A percentile compares a stretch with the other conserved stretches of the same genome.
phyloP scores from a whole-genome alignment of 2,797 vertebrate species.

The Limosa lapponica region DNA sequence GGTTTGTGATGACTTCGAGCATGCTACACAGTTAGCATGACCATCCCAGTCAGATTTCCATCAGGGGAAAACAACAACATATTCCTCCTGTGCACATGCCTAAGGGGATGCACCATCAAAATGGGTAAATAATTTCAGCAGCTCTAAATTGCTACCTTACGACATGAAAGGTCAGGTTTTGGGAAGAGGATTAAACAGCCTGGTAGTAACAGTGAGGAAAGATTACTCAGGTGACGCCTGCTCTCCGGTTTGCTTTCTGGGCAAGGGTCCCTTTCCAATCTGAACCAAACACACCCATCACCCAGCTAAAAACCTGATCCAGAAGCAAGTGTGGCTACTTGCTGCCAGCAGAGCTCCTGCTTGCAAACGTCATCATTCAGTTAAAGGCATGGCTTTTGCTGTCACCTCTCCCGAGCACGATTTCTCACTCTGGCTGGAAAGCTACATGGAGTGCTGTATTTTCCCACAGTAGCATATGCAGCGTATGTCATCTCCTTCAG shows the following conservation, averaged over 20 bases:
- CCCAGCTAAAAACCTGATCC: background rate
- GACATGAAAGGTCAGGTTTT: background rate
- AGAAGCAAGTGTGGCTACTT: background rate
- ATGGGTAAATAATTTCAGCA: background rate
- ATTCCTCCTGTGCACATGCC: accelerated
- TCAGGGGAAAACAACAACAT: accelerated
- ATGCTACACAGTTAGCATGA: background rate
- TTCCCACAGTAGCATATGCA: background rate
- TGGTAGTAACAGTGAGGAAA: background rate
- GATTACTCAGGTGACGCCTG: background rate
- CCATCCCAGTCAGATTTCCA: background rate
- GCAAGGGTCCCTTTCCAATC: background rate
- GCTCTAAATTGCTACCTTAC: background rate
- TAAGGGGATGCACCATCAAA: background rate
- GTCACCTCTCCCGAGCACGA: accelerated
- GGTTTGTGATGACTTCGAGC: background rate
- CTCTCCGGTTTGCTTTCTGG: accelerated
- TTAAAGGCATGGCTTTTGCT: background rate
- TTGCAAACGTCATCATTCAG: background rate
- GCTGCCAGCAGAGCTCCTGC: background rate
- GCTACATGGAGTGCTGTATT: background rate
- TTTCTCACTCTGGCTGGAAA: background rate
- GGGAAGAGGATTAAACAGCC: background rate
- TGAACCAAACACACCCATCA: background rate
- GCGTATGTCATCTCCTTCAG: background rate